Evolutionary conservation across 2,888 invertebrate species (phyloP), one percentile per base, ranked within the genome.

Genomic region (Dichetophora obliterata): DNA sequence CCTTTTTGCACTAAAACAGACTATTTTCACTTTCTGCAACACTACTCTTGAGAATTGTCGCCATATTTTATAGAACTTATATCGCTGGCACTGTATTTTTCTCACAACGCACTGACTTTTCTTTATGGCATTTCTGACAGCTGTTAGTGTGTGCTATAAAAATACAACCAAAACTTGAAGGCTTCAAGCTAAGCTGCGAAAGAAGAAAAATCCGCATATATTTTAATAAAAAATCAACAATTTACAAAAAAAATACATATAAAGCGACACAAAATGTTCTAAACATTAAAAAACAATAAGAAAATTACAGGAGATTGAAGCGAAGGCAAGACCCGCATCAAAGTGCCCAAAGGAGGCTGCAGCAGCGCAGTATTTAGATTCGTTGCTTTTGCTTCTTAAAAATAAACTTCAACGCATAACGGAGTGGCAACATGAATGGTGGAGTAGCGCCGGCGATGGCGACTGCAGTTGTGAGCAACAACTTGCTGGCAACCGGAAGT

Each of bases 401-500:
- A 27, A 19, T 22, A n/a, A n/a, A 27, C 22, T 59, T 11, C 19
- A 63, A 57, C 24, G 9, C 57, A 22, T 16, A 19, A 19, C 19
- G 37, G 2, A 5, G 27, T 19, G 22, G 14, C 52, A 69, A 31
- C 24, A 75, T 75, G 75, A 66, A 54, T 68, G 66, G 75, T 14
- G 24, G 48, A 54, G 43, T 50, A 11, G 22, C 65, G 16, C 24
- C 11, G 24, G 63, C 57, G 8, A 24, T 22, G 24, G 14, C 19
- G 22, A 27, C 43, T 48, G 34, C n/a, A 19, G 27, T 24, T 22
- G 22, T 9, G 2, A 19, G 27, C 16, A 31, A n/a, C 66, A 54
- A 31, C 19, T 5, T 48, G 48, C 27, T 52, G n/a, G 31, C 61
- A 16, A 65, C 71, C 34, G 74, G 77, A n/a, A 74, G 70, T 37